Evolutionary conservation across 2,797 vertebrate genomes (phyloP).

Genomic region (Gadopsis bispinosus): DNA sequence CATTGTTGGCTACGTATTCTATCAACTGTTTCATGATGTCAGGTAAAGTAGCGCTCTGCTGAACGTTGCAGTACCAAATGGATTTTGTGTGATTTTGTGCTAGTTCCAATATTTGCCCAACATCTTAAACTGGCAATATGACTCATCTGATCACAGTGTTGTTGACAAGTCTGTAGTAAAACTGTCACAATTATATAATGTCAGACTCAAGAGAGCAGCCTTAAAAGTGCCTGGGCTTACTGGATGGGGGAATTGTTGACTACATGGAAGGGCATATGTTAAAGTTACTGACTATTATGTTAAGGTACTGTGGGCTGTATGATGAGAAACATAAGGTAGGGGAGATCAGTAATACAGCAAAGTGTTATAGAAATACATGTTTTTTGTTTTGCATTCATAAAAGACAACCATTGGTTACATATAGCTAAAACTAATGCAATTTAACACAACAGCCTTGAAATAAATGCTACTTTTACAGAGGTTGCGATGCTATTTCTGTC

Average conservation of each 20-base stretch:
- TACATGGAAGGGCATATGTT: neutral
- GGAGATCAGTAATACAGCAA: constrained; percentile 7
- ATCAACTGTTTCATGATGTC: constrained; percentile 32
- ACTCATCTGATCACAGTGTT: constrained; percentile 42
- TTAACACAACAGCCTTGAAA: neutral
- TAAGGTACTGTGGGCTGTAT: neutral
- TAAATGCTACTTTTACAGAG: neutral
- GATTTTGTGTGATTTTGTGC: constrained; percentile 43
- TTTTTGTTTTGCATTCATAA: neutral
- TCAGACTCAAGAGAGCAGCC: constrained; percentile 14
- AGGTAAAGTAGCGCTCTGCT: constrained; percentile 31
- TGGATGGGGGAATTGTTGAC: constrained; percentile 2
- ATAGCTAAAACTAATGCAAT: neutral
- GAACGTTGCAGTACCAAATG: constrained; percentile 38
- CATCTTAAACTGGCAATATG: constrained; percentile 34
- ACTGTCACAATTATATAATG: constrained; percentile 41
- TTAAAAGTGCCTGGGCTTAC: constrained; percentile 4
- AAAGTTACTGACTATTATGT: constrained; percentile 12
- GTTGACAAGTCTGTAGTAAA: constrained; percentile 49
- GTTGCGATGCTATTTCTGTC: neutral
- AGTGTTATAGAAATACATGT: neutral
- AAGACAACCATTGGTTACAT: neutral
- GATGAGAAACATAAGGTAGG: neutral
- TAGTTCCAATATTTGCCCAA: constrained; percentile 60
- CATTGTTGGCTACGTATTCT: constrained; percentile 11